Evolutionary conservation across 2,888 invertebrate genomes (phyloP).

Genomic region (Epiblema foenella): DNA sequence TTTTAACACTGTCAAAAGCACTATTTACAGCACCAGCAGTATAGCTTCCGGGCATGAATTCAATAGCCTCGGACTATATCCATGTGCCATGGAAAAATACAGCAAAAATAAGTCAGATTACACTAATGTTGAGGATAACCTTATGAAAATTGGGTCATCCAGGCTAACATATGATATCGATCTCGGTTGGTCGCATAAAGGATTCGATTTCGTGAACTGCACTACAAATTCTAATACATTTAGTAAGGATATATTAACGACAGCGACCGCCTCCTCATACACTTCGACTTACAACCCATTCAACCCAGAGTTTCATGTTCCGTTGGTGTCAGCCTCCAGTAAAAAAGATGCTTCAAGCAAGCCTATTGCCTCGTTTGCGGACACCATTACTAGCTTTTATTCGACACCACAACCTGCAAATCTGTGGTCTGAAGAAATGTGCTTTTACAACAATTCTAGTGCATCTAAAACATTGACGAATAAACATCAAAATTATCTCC

Average conservation of each 20-base stretch:
- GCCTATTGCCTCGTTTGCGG: slow-evolving; percentile 68
- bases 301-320: slow-evolving; percentile 79
- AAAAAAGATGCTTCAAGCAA: slow-evolving; percentile 72
- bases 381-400: slow-evolving; percentile 76
- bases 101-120: slow-evolving; percentile 75
- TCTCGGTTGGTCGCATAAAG: slow-evolving; percentile 80
- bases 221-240: slow-evolving; percentile 69
- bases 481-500: slow-evolving; percentile 70
- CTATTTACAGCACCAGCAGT: slow-evolving; percentile 78
- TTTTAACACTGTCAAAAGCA: slow-evolving; percentile 71
- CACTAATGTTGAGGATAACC: slow-evolving; percentile 74
- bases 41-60: slow-evolving; percentile 78
- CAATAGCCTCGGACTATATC: slow-evolving; percentile 76
- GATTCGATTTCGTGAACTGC: slow-evolving; percentile 77
- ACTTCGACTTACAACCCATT: slow-evolving; percentile 77
- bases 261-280: slow-evolving; percentile 67
- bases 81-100: slow-evolving; percentile 81
- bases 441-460: slow-evolving; percentile 73
- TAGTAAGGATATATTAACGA: slow-evolving; percentile 74
- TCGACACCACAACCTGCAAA: slow-evolving; percentile 75
- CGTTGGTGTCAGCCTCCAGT: slow-evolving; percentile 67
- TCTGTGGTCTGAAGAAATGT: slow-evolving; percentile 76
- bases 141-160: slow-evolving; percentile 79
- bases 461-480: slow-evolving; percentile 62
- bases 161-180: slow-evolving; percentile 80